These are phyloP conservation scores for Melipona quadrifasciata DNA, from an alignment of 1,140 invertebrate species.

Conservation along the genomic window DNA sequence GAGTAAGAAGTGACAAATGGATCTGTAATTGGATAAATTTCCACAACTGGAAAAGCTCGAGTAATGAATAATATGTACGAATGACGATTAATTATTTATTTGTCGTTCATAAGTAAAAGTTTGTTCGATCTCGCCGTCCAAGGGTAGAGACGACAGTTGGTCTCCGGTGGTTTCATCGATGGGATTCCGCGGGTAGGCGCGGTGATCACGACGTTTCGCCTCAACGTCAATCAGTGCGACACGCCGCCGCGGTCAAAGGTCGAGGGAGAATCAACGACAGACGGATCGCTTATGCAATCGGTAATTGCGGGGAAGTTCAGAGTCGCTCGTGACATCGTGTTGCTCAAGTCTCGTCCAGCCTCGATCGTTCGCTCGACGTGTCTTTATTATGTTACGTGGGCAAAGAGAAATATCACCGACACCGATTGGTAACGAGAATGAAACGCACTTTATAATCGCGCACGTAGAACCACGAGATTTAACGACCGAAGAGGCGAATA, in stretches of 20 bases:
- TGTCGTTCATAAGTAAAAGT: no score
- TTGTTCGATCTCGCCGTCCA: constrained; percentile 20
- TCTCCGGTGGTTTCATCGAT: constrained; percentile 36
- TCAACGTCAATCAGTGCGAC: constrained; percentile 12
- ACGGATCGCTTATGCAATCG: constrained; percentile 12
- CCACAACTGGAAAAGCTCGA: no score
- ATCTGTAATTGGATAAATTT: no score
- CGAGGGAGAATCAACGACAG: constrained; percentile 3
- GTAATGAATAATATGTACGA: no score
- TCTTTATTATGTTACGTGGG: neutral
- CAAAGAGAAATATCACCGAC: neutral
- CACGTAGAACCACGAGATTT: neutral
- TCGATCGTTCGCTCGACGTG: neutral
- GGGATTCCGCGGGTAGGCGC: constrained; percentile 47
- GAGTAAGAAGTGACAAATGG: no score
- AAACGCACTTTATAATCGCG: neutral
- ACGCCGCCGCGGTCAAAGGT: neutral
- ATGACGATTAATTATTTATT: no score
- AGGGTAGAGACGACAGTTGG: constrained; percentile 31
- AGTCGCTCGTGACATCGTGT: neutral
- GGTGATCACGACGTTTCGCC: constrained; percentile 44
- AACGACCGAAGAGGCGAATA: neutral
- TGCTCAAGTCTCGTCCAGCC: neutral
- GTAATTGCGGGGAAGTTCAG: neutral
- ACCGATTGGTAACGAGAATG: neutral